Percentiles rank a stretch among this genome's conserved stretches.
Conservation (phyloP, 2,888 invertebrate genomes). For the Philereme transversata region DNA sequence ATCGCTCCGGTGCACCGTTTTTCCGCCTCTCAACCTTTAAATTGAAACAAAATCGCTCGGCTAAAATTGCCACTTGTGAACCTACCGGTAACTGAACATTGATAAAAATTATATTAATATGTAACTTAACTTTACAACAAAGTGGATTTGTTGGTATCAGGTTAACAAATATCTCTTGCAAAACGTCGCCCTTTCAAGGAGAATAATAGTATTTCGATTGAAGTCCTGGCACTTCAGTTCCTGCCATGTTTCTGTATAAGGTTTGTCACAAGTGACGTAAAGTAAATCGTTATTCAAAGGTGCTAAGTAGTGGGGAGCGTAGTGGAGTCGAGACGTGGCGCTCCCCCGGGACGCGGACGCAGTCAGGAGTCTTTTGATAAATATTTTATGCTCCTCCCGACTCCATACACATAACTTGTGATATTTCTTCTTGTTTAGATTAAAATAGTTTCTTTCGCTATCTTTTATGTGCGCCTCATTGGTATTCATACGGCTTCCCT, state of each 20-base stretch:
- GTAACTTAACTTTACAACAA: background rate
- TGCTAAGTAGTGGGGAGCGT: slow-evolving; percentile 66
- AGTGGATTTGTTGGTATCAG: background rate
- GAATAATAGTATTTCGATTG: slow-evolving; percentile 28
- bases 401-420: slow-evolving; percentile 62
- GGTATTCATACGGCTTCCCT: slow-evolving; percentile 58
- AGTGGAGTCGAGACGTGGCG: slow-evolving; percentile 47
- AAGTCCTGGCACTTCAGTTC: slow-evolving; percentile 26
- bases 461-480: slow-evolving; percentile 55
- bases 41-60: slow-evolving; percentile 68
- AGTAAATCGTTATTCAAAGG: slow-evolving; percentile 62
- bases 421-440: slow-evolving; percentile 65
- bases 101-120: slow-evolving; percentile 8
- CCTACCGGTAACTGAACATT: slow-evolving; percentile 4
- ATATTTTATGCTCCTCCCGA: slow-evolving; percentile 77
- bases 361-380: slow-evolving; percentile 78
- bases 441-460: slow-evolving; percentile 62
- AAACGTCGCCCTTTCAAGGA: slow-evolving; percentile 12
- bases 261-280: slow-evolving; percentile 45
- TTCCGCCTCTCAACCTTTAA: slow-evolving; percentile 70
- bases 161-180: slow-evolving; percentile 4
- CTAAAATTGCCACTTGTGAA: slow-evolving; percentile 48
- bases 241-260: slow-evolving; percentile 28
- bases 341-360: slow-evolving; percentile 60
- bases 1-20: slow-evolving; percentile 66